Base-by-base conservation (phyloP, 2,113 vertebrate genomes). In the Hiodon tergisus region DNA sequence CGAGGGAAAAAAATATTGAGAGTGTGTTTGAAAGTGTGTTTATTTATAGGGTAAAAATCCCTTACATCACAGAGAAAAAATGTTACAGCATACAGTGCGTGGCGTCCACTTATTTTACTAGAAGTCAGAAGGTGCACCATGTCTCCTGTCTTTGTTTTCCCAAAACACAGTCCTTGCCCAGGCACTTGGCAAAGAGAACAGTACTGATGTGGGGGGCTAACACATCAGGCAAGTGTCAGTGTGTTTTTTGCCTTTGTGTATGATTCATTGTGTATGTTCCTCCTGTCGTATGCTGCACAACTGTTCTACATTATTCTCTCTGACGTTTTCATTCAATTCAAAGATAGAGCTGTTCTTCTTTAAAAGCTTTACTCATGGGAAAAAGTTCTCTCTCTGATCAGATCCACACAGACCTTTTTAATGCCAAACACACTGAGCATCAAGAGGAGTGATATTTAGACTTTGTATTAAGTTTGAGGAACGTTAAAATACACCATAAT, bases 201-300 rank as follows among this genome's bases (percentile, higher is more conserved):
- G 31, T 31, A 31, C 3, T 53, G n/a, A 16, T 8, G 16, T n/a
- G 61, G 3, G 51, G 51, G 13, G 53, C 63, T 48, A 31, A 31
- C 31, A 31, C 31, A 2, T 31, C 31, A 31, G 31, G 63, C 6
- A 4, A 69, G 5, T 50, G 5, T 47, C 67, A 7, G 67, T 53
- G 67, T 53, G 3, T 69, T 51, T 16, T 50, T n/a, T 17, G 50
- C 52, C 50, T 50, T 54, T 17, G 50, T 10, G 51, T 69, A n/a
- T 69, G 67, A 69, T 53, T 54, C 67, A 53, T 14, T n/a, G 67
- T 52, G 62, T 68, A 10, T 53, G 4, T n/a, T 68, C 67, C 50
- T n/a, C 13, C 13, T 52, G 51, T 53, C 0, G 17, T 53, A n/a
- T 53, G 7, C 52, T 69, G 11, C 16, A 9, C 67, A 54, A n/a